Conservation (phyloP, 1,140 invertebrate species). For the Drosophila leontia region DNA sequence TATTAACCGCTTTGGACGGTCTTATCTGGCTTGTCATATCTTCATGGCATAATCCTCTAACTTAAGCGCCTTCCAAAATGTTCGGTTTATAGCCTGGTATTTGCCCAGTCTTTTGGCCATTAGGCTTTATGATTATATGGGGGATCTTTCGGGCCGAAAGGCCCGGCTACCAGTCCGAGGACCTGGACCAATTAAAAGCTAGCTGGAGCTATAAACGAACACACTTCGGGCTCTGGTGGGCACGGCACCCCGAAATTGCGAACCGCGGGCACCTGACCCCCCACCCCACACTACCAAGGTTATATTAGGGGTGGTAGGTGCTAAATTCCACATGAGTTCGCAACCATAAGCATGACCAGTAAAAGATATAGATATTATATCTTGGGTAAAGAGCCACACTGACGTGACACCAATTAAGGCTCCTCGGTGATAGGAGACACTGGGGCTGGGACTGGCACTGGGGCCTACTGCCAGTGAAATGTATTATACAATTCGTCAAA, state of each 20-base stretch:
- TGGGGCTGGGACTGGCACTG: not conserved
- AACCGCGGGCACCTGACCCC: not conserved
- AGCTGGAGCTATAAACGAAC: not conserved
- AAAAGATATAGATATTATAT: constrained; percentile 4
- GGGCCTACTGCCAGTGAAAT: not conserved
- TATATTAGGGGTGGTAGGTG: not conserved
- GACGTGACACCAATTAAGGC: constrained; percentile 2
- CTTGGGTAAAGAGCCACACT: not conserved
- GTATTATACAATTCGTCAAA: too few relatives aligned
- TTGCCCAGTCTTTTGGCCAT: constrained; percentile 13
- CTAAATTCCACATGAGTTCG: constrained; percentile 1
- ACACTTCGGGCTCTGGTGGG: constrained; percentile 3
- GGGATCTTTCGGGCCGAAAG: not conserved
- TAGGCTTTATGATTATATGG: constrained; percentile 28
- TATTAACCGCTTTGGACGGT: constrained; percentile 11
- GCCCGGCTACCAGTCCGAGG: constrained; percentile 16
- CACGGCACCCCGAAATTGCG: constrained; percentile 1
- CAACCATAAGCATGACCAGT: not conserved
- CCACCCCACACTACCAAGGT: not conserved
- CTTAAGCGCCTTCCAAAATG: constrained; percentile 13
- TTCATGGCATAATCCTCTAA: constrained; percentile 28
- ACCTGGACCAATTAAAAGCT: constrained; percentile 23
- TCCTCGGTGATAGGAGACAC: not conserved
- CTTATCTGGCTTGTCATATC: constrained; percentile 32
- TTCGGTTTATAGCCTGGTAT: constrained; percentile 9